Base-by-base conservation (phyloP, 2,888 invertebrate species). In the Epicampocera succincta region DNA sequence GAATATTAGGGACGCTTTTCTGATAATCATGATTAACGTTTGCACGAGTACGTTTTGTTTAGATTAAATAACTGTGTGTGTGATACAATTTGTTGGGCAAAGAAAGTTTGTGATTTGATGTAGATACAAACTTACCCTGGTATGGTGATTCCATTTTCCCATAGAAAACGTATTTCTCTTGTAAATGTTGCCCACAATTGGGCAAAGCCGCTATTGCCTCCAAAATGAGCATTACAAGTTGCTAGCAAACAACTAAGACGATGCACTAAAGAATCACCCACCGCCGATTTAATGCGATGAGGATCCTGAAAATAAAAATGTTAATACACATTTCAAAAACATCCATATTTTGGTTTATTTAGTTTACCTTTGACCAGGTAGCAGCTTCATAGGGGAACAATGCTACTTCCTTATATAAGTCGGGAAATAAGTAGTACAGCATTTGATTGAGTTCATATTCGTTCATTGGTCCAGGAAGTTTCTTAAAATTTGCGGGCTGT, bases 171-270 rank as follows among this genome's bases (percentile, higher is more conserved):
- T 89, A 99, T 93, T 90, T 98, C 97, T 86, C 97, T 94, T 0
- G 96, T 94, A 88, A 99, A 96, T 89, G 98, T 98, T 87, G 96
- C 96, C 99, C 99, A 99, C 13, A 99, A 90, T 88, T 98, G 97
- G 0, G 97, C 96, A 71, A 98, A 92, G 63, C 95, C 95, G 58
- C 91, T 91, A 0, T 94, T 92, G 5, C 96, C 94, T 1, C 96
- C 96, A 19, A 96, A 94, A 46, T 94, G 95, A 84, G 95, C 94
- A 66, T 94, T 92, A 56, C 95, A 93, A 76, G 95, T 94, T 19
- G 95, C 94, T 84, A 95, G 92, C 33, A 95, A 92, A 29, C 96
- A 93, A 0, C 96, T 94, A 29, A 98, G 90, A 50, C 97, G 93
- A 94, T 96, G 96, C 0, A 96, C 94, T 50, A 99, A 92, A 1